phyloP scores from a whole-genome alignment of 2,113 vertebrate species.

The Muscicapa adusta region DNA sequence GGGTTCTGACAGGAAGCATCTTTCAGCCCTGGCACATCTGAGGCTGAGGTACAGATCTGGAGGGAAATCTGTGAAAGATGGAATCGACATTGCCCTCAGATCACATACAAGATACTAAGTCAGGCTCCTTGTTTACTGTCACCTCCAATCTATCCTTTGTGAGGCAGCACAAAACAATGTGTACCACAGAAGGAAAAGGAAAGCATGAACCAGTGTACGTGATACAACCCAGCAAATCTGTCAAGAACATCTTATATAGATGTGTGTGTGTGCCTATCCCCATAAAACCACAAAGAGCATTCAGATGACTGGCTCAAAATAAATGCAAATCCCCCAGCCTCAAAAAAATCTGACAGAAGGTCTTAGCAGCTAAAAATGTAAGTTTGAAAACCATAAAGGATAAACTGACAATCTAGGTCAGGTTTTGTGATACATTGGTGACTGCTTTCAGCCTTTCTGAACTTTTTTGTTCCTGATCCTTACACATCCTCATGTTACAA shows the following conservation, averaged over 20 bases:
- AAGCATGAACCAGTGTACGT: neutral
- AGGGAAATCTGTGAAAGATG: neutral
- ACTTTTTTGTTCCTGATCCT: neutral
- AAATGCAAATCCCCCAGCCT: neutral
- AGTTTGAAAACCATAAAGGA: neutral
- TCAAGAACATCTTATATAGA: neutral
- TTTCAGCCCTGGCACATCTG: neutral
- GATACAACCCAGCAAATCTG: neutral
- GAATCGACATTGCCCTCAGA: neutral
- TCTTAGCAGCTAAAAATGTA: neutral
- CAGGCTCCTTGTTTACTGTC: constrained; percentile 31
- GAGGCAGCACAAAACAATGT: neutral
- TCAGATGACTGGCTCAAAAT: neutral
- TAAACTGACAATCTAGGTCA: neutral
- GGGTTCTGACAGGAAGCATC: neutral
- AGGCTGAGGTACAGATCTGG: neutral
- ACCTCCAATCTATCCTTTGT: neutral
- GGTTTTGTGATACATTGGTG: neutral
- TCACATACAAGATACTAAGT: neutral
- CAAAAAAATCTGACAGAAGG: neutral
- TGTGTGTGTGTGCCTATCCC: neutral
- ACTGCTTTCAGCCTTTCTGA: neutral
- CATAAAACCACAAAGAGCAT: neutral
- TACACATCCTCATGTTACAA: neutral
- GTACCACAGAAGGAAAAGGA: neutral